Evolutionary conservation across 1,140 invertebrate species (phyloP).

Genomic region (Saccostrea glomerata): DNA sequence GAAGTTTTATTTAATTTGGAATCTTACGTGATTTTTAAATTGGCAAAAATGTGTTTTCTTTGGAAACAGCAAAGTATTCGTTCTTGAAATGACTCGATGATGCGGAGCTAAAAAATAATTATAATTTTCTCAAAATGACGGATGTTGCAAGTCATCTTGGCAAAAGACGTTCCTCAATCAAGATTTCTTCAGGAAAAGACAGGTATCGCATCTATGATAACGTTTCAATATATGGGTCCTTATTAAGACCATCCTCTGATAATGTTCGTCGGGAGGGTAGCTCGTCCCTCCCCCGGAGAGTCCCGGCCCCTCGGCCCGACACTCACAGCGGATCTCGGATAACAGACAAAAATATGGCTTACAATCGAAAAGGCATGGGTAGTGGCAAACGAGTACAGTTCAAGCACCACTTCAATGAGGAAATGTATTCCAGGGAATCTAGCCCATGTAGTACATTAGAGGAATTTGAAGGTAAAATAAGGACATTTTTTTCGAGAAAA

Average conservation of each 20-base stretch:
- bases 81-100: not conserved
- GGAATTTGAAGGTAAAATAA: slow-evolving; percentile 6
- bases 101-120: not conserved
- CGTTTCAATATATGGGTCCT: not conserved
- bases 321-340: not conserved
- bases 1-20: not conserved
- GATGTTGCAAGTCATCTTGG: not conserved
- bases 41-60: not conserved
- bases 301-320: not conserved
- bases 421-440: not conserved
- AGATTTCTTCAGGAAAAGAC: not conserved
- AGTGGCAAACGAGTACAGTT: not conserved
- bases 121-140: not conserved
- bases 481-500: not conserved
- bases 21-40: not conserved
- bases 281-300: not conserved
- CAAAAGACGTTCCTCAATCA: not conserved
- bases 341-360: not conserved
- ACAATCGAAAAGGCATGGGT: not conserved
- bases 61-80: not conserved
- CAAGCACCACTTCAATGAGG: not conserved
- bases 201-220: not conserved
- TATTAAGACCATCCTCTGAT: not conserved
- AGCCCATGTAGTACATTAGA: slow-evolving; percentile 6
- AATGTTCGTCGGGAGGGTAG: not conserved